These are phyloP conservation scores for Turdus rufiventris DNA, from an alignment of 2,113 vertebrate genomes.

Conservation along the genomic window DNA sequence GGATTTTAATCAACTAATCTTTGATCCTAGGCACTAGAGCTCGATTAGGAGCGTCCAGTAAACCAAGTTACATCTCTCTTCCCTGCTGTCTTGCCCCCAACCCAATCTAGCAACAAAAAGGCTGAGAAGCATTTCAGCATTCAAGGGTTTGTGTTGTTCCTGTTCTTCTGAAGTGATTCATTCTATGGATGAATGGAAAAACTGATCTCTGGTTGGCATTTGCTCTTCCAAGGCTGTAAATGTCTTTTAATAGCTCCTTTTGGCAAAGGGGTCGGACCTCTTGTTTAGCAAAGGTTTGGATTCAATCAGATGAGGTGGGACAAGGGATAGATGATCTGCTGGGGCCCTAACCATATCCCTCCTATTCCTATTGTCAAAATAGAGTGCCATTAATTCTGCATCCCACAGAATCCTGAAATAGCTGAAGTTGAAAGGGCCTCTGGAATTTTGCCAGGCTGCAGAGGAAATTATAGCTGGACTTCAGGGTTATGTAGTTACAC, in stretches of 20 bases:
- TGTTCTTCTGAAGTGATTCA: not conserved
- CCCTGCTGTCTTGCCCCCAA: not conserved
- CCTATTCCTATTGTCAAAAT: not conserved
- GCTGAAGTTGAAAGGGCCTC: not conserved
- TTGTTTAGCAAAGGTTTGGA: not conserved
- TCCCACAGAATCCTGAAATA: not conserved
- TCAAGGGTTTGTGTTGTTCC: not conserved
- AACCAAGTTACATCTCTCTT: conserved; percentile 45
- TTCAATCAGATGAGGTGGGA: not conserved
- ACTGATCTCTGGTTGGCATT: not conserved
- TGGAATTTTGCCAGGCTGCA: not conserved
- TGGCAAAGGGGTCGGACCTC: not conserved
- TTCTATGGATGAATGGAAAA: not conserved
- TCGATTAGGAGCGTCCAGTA: conserved; percentile 37
- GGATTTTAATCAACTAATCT: conserved; percentile 68
- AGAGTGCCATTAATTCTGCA: not conserved
- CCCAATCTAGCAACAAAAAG: not conserved
- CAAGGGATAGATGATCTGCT: not conserved
- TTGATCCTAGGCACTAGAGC: conserved; percentile 42
- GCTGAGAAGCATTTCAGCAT: not conserved
- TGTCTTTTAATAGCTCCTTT: not conserved
- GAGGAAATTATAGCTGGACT: not conserved
- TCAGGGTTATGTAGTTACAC: not conserved
- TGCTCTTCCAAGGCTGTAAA: not conserved
- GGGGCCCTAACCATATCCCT: not conserved